Conservation (phyloP, 2,797 vertebrate species). For the Falco columbarius region DNA sequence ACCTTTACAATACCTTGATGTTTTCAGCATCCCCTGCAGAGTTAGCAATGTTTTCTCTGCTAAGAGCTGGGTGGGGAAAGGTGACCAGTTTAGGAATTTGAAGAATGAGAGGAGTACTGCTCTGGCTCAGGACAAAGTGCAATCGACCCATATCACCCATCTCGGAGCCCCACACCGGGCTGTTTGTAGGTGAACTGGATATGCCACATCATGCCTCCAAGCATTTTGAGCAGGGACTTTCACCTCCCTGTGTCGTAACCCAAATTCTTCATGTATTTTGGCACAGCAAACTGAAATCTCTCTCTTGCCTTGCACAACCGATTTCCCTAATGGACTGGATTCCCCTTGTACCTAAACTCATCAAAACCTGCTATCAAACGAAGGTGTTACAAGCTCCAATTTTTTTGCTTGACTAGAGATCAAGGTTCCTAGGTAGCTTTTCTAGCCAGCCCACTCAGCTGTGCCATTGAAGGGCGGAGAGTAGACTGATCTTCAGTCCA, state of each 20-base stretch:
- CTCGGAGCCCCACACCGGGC: neutral
- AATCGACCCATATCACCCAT: neutral
- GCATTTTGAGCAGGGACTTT: neutral
- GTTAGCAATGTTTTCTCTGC: neutral
- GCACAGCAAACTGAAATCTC: neutral
- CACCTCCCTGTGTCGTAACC: neutral
- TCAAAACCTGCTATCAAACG: neutral
- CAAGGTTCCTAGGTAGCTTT: neutral
- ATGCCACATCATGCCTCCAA: neutral
- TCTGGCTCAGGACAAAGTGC: neutral
- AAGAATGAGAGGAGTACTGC: neutral
- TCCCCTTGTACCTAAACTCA: neutral
- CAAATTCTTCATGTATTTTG: slow-evolving; percentile 6
- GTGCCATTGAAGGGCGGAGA: rapidly evolving
- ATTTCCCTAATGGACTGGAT: neutral
- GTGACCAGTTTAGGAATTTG: slow-evolving; percentile 30
- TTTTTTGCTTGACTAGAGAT: neutral
- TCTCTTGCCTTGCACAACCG: neutral
- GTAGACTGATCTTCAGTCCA: neutral
- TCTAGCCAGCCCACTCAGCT: neutral
- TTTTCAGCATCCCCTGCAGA: neutral
- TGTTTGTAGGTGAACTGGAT: neutral
- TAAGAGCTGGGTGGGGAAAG: slow-evolving; percentile 10
- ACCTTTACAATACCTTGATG: neutral
- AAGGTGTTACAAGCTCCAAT: neutral